A percentile compares a stretch with the other conserved stretches of the same genome.
Evolutionary conservation across 2,888 invertebrate species (phyloP).

Genomic region (Tenthredo scrophulariae): DNA sequence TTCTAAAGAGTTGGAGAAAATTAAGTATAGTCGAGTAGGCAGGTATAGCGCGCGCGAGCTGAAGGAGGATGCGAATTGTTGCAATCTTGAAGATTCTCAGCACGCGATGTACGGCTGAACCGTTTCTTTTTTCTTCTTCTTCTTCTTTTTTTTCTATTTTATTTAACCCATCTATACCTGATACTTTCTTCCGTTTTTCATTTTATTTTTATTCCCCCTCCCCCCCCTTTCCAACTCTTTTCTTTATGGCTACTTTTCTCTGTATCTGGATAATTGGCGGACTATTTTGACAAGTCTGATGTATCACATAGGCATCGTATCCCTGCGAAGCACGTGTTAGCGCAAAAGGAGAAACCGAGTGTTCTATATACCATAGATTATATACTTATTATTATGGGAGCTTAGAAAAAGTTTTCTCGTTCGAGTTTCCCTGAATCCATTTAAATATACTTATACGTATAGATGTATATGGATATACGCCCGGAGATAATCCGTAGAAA

Average conservation of each 20-base stretch:
- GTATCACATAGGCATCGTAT: background rate
- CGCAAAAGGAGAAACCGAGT: background rate
- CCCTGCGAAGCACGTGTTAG: slow-evolving; percentile 12
- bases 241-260: background rate
- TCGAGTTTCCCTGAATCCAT: slow-evolving; percentile 37
- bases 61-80: slow-evolving; percentile 26
- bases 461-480: background rate
- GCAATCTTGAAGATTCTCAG: slow-evolving; percentile 23
- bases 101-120: slow-evolving; percentile 24
- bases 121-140: background rate
- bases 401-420: slow-evolving; percentile 38
- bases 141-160: background rate
- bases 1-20: background rate
- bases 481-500: slow-evolving; percentile 18
- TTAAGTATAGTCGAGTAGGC: background rate
- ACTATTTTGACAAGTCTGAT: slow-evolving; percentile 8
- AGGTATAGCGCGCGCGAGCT: background rate
- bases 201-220: background rate
- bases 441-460: slow-evolving; percentile 24
- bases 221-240: background rate
- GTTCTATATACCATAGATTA: background rate
- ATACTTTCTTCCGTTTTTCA: background rate
- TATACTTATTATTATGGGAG: background rate
- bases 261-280: background rate
- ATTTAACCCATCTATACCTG: background rate